Base-by-base conservation (phyloP, 1,140 invertebrate genomes). In the Trichomalopsis sarcophagae region DNA sequence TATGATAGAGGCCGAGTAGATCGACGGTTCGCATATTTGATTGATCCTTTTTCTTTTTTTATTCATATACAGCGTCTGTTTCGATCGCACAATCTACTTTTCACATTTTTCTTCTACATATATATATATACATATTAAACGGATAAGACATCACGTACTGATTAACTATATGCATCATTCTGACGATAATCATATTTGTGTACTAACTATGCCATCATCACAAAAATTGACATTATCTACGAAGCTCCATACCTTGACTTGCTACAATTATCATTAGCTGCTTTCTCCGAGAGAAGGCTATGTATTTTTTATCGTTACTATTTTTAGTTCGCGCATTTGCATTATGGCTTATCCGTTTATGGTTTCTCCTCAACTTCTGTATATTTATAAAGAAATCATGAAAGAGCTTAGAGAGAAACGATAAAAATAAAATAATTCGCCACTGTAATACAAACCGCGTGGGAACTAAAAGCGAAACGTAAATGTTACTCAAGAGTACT, bases 401-500 rank as follows among this genome's bases (percentile, higher is more conserved):
- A 74, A 84, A 17, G 17, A 73, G 7, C 68, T 40, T 71, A 62
- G 5, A 75, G n/a, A 10, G 10, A 81, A 85, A 47, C 33, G 7
- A 80, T 71, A 7, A 4, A 68, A 30, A 77, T 13, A 62, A 76
- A 81, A 76, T 66, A 76, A 87, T 86, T 87, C 89, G 89, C 89
- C 91, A 91, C 90, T 90, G 87, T 87, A 81, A 62, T 84, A 76
- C 82, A 66, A 36, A 88, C 21, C 14, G 23, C 55, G 40, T 76
- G 40, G 21, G 7, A 85, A 85, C 71, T 83, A 87, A 89, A 89
- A 85, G 85, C 81, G 66, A 89, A 91, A 90, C 62, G 69, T 62
- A 92, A 87, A 86, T 40, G 44, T 86, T 50, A 93, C 88, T 93
- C 91, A 93, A 89, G 92, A 93, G 89, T 93, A 93, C 88, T 93